Conservation (phyloP, 64 coral and sea anemone genomes). For the Dendrophyllia cribrosa region DNA sequence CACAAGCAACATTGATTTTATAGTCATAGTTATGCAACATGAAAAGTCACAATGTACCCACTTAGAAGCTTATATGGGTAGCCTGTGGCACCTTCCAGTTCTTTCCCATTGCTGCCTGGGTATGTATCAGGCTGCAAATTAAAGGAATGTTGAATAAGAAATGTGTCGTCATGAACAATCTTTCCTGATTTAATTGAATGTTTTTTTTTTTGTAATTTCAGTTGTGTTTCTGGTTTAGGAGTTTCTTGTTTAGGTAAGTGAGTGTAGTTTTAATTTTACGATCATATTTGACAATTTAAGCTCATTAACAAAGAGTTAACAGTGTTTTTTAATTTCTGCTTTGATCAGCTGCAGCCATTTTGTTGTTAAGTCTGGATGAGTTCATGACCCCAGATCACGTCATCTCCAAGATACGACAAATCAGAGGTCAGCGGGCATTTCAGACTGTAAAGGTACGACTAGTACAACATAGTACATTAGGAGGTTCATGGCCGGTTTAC, state of each 20-base stretch:
- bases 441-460: conserved; percentile 35
- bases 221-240: conserved; percentile 35
- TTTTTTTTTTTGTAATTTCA: conserved; percentile 3
- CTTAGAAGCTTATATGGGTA: too few species aligned
- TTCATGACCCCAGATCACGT: conserved; percentile 4
- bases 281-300: too few species aligned
- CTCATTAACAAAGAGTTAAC: background rate
- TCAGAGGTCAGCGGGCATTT: conserved; percentile 46
- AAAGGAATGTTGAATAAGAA: too few species aligned
- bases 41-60: too few species aligned
- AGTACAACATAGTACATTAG: background rate
- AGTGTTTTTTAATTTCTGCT: background rate
- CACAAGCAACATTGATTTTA: too few species aligned
- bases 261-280: too few species aligned
- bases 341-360: conserved; percentile 7
- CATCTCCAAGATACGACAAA: conserved; percentile 30
- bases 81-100: too few species aligned
- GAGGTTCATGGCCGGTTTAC: too few species aligned
- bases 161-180: too few species aligned
- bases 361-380: conserved; percentile 23
- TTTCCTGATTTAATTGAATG: background rate
- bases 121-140: too few species aligned
- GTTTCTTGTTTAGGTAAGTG: conserved; percentile 64
- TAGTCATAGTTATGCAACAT: too few species aligned
- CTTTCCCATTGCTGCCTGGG: too few species aligned